phyloP scores from a whole-genome alignment of 2,888 invertebrate genomes.

The Aleiodes leptofemur region DNA sequence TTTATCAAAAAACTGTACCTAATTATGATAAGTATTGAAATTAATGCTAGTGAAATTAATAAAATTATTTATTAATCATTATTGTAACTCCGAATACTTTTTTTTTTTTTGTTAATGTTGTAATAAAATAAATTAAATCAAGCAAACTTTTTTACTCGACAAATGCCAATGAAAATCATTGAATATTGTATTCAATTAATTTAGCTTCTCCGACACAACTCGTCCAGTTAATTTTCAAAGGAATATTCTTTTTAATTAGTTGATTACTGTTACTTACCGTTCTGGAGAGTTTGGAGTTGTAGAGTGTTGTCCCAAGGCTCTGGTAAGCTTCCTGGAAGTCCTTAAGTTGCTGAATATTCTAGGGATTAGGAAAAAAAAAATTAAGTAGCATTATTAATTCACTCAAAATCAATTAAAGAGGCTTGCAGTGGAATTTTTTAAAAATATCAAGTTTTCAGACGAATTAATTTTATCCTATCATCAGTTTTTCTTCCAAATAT shows the following conservation, averaged over 20 bases:
- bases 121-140: too few relatives aligned
- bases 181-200: too few relatives aligned
- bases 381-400: not conserved
- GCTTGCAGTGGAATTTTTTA: too few relatives aligned
- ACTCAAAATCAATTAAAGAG: too few relatives aligned
- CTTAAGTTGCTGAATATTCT: constrained; percentile 66
- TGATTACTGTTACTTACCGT: constrained; percentile 24
- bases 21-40: constrained; percentile 27
- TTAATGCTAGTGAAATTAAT: not conserved
- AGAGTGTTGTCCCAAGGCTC: constrained; percentile 63
- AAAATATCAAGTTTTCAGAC: too few relatives aligned
- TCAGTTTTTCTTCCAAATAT: too few relatives aligned
- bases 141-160: too few relatives aligned
- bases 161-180: too few relatives aligned
- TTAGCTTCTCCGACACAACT: too few relatives aligned
- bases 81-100: constrained; percentile 20
- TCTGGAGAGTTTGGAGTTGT: constrained; percentile 28
- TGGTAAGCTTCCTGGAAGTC: constrained; percentile 60
- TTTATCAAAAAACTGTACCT: constrained; percentile 17
- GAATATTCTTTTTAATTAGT: too few relatives aligned
- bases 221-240: too few relatives aligned
- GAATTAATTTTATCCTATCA: too few relatives aligned
- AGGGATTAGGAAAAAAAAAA: constrained; percentile 35
- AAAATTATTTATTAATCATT: constrained; percentile 38
- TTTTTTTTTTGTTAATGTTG: not conserved